Percentiles rank a stretch among this genome's conserved stretches.
phyloP scores from a whole-genome alignment of 1,140 invertebrate genomes.

The Myzus persicae region DNA sequence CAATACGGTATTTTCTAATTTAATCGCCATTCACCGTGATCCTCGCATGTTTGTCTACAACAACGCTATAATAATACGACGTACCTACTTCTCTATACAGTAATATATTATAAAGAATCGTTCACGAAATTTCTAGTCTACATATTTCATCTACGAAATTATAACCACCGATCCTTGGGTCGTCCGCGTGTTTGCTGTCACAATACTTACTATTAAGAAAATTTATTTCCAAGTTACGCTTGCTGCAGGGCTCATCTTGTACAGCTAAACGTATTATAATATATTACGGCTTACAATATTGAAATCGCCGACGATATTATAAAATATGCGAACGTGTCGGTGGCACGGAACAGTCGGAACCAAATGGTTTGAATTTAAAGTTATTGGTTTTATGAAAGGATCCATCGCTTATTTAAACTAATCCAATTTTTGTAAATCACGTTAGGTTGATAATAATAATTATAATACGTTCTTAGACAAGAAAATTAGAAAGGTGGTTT shows the following conservation, averaged over 20 bases:
- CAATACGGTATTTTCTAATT: slow-evolving; percentile 37
- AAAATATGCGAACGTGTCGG: neutral
- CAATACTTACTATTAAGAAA: neutral
- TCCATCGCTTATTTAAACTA: neutral
- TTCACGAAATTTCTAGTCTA: neutral
- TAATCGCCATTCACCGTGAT: neutral
- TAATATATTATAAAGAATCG: neutral
- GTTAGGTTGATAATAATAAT: neutral
- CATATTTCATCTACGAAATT: slow-evolving; percentile 6
- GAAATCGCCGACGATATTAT: neutral
- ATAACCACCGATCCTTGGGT: neutral
- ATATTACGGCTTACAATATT: neutral
- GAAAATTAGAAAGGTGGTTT: neutral
- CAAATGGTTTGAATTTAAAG: neutral
- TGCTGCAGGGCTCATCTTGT: neutral
- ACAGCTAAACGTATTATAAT: neutral
- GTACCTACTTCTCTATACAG: neutral
- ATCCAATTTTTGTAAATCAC: neutral
- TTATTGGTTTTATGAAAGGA: neutral
- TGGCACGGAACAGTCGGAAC: neutral
- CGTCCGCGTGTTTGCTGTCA: neutral
- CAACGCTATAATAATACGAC: neutral
- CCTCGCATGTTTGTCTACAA: slow-evolving; percentile 24
- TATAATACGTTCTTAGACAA: neutral
- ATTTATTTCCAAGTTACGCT: neutral